Evolutionary conservation across 2,888 invertebrate genomes (phyloP), one percentile per base, ranked within the genome.

Genomic region (Phortica okadai): DNA sequence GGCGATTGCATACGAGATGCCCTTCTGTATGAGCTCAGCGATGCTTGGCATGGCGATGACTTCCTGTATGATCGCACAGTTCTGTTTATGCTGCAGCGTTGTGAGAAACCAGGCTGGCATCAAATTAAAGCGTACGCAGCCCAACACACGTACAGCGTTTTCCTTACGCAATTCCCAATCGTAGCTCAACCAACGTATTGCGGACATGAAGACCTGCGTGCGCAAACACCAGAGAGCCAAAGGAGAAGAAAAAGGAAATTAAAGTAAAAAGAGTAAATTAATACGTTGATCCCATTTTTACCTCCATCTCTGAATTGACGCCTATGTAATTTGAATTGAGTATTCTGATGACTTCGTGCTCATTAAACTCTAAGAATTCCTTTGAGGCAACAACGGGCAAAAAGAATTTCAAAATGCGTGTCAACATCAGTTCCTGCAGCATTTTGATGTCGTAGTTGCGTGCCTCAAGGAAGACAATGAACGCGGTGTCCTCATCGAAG

Each of bases 21-120:
- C 64, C 2, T 54, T 7, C 1, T 62, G 25, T 11, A 79, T 64
- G 4, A 81, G n/a, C 7, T 82, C 75, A 21, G 21, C 42, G 6
- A 85, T 14, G 10, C 75, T 14, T 1, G 58, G 93, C 77, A 93
- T 93, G 25, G 21, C 10, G 78, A 95, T 94, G 8, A 96, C 92
- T 81, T 94, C 94, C 81, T 94, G 92, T 83, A 96, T 94, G 85
- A 95, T 95, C 0, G 94, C 54, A 86, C 95, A 94, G 85, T 95
- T 94, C 0, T 95, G 94, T 87, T 95, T 95, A 42, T 95, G 92
- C 83, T 95, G 94, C 73, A 96, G 94, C 79, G 96, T 95, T 0
- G 96, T 94, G 45, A 96, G 92, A 85, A 95, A 95, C 94, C 95
- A 95, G 0, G 96, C 95, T 0, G 95, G 94, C 84, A 96, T 94